phyloP scores from a whole-genome alignment of 1,140 invertebrate species.

The Diabrotica undecimpunctata region DNA sequence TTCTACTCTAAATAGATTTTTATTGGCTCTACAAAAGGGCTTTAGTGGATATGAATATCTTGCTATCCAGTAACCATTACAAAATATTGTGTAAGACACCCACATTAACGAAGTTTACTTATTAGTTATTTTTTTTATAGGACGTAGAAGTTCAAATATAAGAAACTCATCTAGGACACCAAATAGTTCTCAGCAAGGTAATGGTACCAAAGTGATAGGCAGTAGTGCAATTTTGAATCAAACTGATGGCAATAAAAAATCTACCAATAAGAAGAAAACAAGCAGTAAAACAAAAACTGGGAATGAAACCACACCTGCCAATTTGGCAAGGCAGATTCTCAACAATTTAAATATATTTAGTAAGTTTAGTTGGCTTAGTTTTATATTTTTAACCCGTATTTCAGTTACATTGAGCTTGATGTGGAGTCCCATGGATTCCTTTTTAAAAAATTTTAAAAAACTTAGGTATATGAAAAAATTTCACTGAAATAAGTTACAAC shows the following conservation, averaged over 20 bases:
- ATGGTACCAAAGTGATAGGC: conserved; percentile 34
- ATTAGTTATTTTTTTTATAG: conserved; percentile 18
- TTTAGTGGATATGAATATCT: not conserved
- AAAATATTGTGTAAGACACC: too few relatives aligned
- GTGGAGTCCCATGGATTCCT: too few relatives aligned
- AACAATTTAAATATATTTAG: conserved; percentile 79
- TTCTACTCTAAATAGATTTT: not conserved
- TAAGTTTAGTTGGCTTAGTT: conserved; percentile 43
- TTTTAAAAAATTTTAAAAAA: too few relatives aligned
- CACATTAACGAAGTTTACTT: too few relatives aligned
- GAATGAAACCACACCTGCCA: conserved; percentile 50
- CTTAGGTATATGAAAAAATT: too few relatives aligned
- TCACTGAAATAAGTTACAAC: too few relatives aligned
- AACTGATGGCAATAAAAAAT: conserved; percentile 30
- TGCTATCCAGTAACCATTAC: too few relatives aligned
- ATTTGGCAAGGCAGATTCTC: conserved; percentile 70
- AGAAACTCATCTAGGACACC: conserved; percentile 27
- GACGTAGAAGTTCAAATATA: conserved; percentile 34
- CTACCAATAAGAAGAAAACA: conserved; percentile 37
- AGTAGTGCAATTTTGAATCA: conserved; percentile 37
- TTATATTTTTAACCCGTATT: conserved; percentile 7
- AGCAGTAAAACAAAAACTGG: conserved; percentile 38
- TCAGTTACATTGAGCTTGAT: not conserved
- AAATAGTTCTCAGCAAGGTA: conserved; percentile 22
- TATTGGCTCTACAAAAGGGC: not conserved